These are phyloP conservation scores for Drosophila hydei DNA, from an alignment of 1,140 invertebrate species.

Conservation along the genomic window DNA sequence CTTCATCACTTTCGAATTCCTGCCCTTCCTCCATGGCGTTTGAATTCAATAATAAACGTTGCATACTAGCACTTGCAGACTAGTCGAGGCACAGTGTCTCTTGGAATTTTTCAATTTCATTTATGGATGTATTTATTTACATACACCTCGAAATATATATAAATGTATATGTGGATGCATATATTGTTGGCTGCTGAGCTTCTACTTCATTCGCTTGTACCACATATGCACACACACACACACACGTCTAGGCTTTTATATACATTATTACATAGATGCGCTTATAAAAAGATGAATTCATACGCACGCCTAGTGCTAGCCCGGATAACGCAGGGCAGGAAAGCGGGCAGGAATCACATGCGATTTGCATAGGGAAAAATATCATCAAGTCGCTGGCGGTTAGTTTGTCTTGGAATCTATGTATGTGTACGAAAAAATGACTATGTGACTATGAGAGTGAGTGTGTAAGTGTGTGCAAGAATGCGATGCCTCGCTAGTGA, in stretches of 20 bases:
- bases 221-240: too few species aligned
- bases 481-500: conserved; percentile 71
- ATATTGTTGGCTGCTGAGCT: conserved; percentile 34
- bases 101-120: conserved; percentile 70
- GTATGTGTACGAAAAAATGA: conserved; percentile 13
- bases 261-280: conserved; percentile 14
- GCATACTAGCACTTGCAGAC: conserved; percentile 34
- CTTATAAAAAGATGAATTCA: conserved; percentile 62
- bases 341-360: conserved; percentile 54
- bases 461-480: conserved; percentile 40
- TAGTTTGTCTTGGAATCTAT: conserved; percentile 21
- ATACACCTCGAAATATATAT: background rate
- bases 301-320: conserved; percentile 61
- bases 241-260: background rate
- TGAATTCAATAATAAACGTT: conserved; percentile 46
- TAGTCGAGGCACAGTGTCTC: conserved; percentile 13
- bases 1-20: background rate
- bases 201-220: conserved; percentile 50
- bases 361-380: conserved; percentile 73
- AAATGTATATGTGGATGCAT: conserved; percentile 16
- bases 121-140: conserved; percentile 16
- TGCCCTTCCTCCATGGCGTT: background rate
- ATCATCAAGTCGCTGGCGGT: conserved; percentile 51
- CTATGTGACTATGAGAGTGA: background rate
- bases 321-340: conserved; percentile 27